Evolutionary conservation across 2,797 vertebrate genomes (phyloP).

Genomic region (Rhinoraja longicauda): DNA sequence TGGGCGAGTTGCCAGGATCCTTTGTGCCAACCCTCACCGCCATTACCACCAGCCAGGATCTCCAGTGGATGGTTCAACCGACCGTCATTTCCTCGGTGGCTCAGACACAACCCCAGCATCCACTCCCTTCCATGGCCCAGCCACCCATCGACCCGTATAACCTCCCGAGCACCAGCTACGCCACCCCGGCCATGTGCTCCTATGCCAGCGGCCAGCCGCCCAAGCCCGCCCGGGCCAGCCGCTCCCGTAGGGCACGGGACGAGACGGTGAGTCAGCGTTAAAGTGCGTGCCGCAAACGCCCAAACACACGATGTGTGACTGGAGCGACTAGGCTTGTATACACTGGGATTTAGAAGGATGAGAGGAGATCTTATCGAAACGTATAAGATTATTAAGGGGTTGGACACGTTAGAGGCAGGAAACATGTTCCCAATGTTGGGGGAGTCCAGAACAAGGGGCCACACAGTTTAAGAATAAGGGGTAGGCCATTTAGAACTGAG

Average conservation of each 20-base stretch:
- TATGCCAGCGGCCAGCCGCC: conserved; percentile 52
- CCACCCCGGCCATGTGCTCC: conserved; percentile 55
- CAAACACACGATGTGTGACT: too few relatives aligned
- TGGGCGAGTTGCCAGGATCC: conserved; percentile 81
- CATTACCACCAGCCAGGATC: conserved; percentile 94
- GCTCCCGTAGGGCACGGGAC: conserved; percentile 73
- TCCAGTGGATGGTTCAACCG: conserved; percentile 97
- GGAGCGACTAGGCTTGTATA: too few relatives aligned
- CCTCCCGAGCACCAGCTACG: conserved; percentile 82
- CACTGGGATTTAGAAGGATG: too few relatives aligned
- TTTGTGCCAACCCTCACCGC: conserved; percentile 96
- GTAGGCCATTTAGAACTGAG: too few relatives aligned
- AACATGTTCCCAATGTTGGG: too few relatives aligned
- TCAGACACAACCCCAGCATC: conserved; percentile 61
- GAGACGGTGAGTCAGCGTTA: conserved; percentile 75
- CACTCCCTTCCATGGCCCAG: conserved; percentile 47
- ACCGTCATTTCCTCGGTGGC: conserved; percentile 92
- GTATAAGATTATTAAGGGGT: too few relatives aligned
- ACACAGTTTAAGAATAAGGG: too few relatives aligned
- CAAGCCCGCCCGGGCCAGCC: conserved; percentile 63
- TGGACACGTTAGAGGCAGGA: too few relatives aligned
- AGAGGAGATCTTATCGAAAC: too few relatives aligned
- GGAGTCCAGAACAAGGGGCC: too few relatives aligned
- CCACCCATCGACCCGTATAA: conserved; percentile 79
- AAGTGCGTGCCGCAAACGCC: too few relatives aligned